These are phyloP conservation scores for Saccostrea cuccullata DNA, from an alignment of 1,140 invertebrate species.

Conservation along the genomic window DNA sequence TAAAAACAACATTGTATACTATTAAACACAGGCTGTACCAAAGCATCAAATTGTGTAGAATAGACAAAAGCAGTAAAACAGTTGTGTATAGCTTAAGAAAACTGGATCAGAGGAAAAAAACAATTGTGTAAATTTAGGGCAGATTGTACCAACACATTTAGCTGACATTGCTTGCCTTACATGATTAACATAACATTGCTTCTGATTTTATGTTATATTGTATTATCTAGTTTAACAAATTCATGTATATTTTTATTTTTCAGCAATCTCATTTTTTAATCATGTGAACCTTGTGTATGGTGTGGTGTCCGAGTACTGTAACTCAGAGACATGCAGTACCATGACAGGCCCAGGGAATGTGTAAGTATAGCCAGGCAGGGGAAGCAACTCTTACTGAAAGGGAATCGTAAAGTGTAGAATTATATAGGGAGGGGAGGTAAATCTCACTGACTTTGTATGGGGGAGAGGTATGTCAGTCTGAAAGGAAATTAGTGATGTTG, in stretches of 20 bases:
- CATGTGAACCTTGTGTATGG: slow-evolving; percentile 98
- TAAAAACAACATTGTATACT: too few species aligned
- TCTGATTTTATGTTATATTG: too few species aligned
- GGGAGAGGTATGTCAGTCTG: background rate
- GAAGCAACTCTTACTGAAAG: background rate
- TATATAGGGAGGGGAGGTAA: background rate
- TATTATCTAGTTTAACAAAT: background rate
- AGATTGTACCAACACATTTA: too few species aligned
- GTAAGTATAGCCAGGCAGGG: slow-evolving; percentile 80
- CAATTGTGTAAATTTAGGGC: too few species aligned
- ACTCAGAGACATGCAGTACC: slow-evolving; percentile 93
- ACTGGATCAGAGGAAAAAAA: too few species aligned
- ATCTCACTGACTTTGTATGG: background rate
- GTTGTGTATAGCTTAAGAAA: too few species aligned
- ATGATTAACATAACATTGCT: too few species aligned
- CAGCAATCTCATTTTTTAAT: slow-evolving; percentile 97
- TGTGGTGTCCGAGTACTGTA: slow-evolving; percentile 98
- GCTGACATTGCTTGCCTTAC: too few species aligned
- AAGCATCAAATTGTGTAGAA: too few species aligned
- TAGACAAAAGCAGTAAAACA: too few species aligned
- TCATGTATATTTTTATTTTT: slow-evolving; percentile 53
- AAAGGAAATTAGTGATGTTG: background rate
- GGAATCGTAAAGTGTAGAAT: background rate
- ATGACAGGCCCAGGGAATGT: slow-evolving; percentile 96
- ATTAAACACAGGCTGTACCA: too few species aligned